Percentiles rank a stretch among this genome's conserved stretches.
These are phyloP conservation scores for Sternarchorhynchus goeldii DNA, from an alignment of 2,797 vertebrate genomes.

Conservation along the genomic window DNA sequence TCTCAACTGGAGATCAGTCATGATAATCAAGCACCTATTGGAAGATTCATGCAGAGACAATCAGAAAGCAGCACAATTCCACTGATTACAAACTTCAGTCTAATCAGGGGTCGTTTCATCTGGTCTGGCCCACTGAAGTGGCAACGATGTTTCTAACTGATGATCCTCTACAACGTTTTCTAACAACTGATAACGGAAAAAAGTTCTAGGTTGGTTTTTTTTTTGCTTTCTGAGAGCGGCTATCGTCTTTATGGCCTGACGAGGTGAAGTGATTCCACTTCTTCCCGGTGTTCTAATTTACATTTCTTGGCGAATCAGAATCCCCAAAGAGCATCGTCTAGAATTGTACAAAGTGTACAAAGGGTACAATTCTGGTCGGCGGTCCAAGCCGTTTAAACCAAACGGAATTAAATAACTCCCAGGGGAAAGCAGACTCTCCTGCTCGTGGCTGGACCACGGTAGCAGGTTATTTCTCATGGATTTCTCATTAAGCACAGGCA, in stretches of 20 bases:
- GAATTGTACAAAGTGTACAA: too few species aligned
- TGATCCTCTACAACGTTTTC: background rate
- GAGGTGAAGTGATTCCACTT: too few species aligned
- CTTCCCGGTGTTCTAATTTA: too few species aligned
- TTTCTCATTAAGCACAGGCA: slow-evolving; percentile 18
- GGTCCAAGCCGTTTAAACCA: too few species aligned
- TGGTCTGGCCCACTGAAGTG: background rate
- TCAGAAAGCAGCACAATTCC: slow-evolving; percentile 29
- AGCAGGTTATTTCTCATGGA: slow-evolving; percentile 43
- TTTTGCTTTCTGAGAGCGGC: too few species aligned
- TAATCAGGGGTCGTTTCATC: slow-evolving; percentile 41
- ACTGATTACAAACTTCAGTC: slow-evolving; percentile 43
- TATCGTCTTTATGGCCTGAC: too few species aligned
- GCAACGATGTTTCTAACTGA: too few species aligned
- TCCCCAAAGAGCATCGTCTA: too few species aligned
- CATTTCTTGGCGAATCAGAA: too few species aligned
- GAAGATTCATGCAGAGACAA: slow-evolving; percentile 43
- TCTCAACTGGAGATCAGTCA: slow-evolving; percentile 17
- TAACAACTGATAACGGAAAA: background rate
- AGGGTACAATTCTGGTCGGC: too few species aligned
- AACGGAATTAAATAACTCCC: too few species aligned
- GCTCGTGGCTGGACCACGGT: background rate
- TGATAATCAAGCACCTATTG: slow-evolving; percentile 45
- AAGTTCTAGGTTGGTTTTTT: too few species aligned
- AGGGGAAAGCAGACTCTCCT: background rate